Base-by-base conservation (phyloP, 2,888 invertebrate genomes). In the Drosophila nr. perissopoda region DNA sequence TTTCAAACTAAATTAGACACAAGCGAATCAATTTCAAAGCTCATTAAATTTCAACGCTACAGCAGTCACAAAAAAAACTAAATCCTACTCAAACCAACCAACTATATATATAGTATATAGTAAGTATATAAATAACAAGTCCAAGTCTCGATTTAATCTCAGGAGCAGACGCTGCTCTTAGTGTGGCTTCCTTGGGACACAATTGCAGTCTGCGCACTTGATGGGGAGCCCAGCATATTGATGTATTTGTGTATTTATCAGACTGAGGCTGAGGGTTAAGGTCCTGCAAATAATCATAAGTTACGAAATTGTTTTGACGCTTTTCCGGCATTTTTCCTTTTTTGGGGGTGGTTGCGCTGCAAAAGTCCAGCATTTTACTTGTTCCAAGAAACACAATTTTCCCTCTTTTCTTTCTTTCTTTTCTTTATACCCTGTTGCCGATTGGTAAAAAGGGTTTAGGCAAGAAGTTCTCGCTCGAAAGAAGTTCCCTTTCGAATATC, bases 11-110 rank as follows among this genome's bases (percentile, higher is more conserved):
- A 88, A 88, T 86, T 82, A 81, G 70, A 56, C 76, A 70, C 63
- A 60, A 58, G 38, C 63, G 67, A 75, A 78, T 78, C 90, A 88
- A 87, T 87, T 87, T 87, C 88, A 87, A 80, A 90, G 86, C 83
- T 89, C 87, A 90, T 87, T 87, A 63, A 78, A 74, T 88, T 70
- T 62, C 38, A 27, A 68, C 68, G 38, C 58, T 21, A 40, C 60
- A 42, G 16, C 36, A 29, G 56, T 42, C 59, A 59, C 36, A 16
- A 7, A 46, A 7, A 13, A 34, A 10, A 0, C 18, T 1, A 51
- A 38, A 31, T 27, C 6, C 49, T 38, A 36, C 51, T 8, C 33
- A 33, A 40, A 40, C 8, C 40, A 29, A 13, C 0, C 25, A 57
- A 57, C 27, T 8, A 52, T 34, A 4, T 11, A 48, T 34, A 57